phyloP scores from a whole-genome alignment of 2,113 vertebrate species.

The Oostethus manadensis region DNA sequence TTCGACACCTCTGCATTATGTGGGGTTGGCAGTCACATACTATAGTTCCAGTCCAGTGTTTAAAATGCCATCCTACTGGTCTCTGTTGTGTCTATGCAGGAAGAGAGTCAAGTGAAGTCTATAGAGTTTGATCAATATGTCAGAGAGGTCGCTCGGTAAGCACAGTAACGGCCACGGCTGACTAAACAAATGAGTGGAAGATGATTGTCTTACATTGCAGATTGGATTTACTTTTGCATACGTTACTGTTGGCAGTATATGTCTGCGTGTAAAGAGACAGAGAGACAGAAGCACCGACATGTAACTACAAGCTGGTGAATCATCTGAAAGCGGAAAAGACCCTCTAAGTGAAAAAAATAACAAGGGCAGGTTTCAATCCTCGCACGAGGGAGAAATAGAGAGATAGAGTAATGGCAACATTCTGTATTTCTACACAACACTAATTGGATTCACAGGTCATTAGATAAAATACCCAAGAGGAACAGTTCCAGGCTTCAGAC shows the following conservation, averaged over 20 bases:
- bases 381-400: not conserved
- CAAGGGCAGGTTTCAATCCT: conserved; percentile 34
- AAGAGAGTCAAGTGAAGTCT: conserved; percentile 38
- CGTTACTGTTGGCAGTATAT: conserved; percentile 10
- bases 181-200: conserved; percentile 44
- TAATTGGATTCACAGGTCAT: conserved; percentile 74
- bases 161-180: conserved; percentile 41
- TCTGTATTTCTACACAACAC: conserved; percentile 60
- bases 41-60: not conserved
- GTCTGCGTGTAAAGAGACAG: not conserved
- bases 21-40: no score
- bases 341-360: not conserved
- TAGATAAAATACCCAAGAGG: conserved; percentile 70
- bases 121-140: conserved; percentile 55
- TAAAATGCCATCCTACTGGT: conserved; percentile 47
- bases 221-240: conserved; percentile 34
- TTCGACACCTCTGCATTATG: no score
- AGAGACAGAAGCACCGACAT: not conserved
- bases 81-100: conserved; percentile 43
- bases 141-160: conserved; percentile 35
- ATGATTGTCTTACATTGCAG: conserved; percentile 35
- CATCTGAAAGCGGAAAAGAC: not conserved
- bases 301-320: not conserved
- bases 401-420: conserved; percentile 59
- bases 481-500: conserved; percentile 51